These are phyloP conservation scores for Aphidoletes aphidimyza DNA, from an alignment of 2,888 invertebrate species.

Conservation along the genomic window DNA sequence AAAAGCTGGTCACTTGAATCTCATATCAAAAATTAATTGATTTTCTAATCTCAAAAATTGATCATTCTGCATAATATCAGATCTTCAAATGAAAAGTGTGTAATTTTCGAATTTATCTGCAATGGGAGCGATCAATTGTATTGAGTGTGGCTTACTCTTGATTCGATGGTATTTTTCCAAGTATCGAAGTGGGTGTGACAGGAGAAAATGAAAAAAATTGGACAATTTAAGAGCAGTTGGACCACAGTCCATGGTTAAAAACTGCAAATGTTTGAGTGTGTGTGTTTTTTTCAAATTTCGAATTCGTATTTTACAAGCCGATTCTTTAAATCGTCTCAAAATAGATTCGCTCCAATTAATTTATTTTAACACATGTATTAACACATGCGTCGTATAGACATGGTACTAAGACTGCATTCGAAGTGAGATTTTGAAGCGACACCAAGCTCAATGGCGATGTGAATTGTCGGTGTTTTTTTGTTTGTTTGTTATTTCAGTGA, in stretches of 20 bases:
- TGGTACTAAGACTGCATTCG: conserved; percentile 1
- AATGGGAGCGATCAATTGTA: too few relatives aligned
- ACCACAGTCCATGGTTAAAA: background rate
- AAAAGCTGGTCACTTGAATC: too few relatives aligned
- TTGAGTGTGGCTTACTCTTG: too few relatives aligned
- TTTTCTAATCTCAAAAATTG: too few relatives aligned
- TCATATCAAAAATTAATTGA: too few relatives aligned
- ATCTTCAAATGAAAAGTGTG: too few relatives aligned
- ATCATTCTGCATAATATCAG: too few relatives aligned
- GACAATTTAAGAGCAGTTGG: conserved; percentile 34
- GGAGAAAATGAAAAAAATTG: background rate
- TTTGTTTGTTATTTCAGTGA: background rate
- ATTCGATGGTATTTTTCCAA: too few relatives aligned
- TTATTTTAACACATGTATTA: background rate
- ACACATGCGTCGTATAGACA: background rate
- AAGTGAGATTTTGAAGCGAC: background rate
- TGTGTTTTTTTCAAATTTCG: background rate
- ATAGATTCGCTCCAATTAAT: background rate
- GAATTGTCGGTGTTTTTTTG: background rate
- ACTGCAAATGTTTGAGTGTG: background rate
- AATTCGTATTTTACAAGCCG: background rate
- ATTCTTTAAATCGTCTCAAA: background rate
- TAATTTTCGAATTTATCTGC: too few relatives aligned
- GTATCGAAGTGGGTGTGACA: background rate
- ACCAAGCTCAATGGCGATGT: background rate